These are phyloP conservation scores for Falcunculus frontatus DNA, from an alignment of 2,113 vertebrate species.

Conservation along the genomic window DNA sequence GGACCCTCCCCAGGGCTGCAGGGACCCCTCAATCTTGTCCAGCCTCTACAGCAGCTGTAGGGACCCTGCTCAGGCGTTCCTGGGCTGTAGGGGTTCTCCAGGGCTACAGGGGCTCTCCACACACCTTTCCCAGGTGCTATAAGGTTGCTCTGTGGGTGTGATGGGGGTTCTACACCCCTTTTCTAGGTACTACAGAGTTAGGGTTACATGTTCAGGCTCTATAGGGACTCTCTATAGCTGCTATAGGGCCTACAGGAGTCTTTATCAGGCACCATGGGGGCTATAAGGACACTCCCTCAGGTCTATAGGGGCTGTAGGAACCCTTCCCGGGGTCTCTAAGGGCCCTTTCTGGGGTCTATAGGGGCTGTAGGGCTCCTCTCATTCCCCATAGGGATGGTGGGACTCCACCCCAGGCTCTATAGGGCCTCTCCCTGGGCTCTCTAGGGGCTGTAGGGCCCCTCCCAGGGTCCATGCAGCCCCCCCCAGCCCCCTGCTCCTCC, in stretches of 20 bases:
- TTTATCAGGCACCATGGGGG: background rate
- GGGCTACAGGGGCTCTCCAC: background rate
- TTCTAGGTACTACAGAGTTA: accelerated
- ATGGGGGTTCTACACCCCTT: background rate
- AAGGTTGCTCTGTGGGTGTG: accelerated
- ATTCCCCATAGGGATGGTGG: too few relatives aligned
- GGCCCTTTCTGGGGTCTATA: background rate
- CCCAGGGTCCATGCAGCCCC: background rate
- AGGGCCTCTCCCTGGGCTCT: background rate
- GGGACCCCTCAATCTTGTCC: background rate
- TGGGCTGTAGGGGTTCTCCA: background rate
- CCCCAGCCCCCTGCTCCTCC: background rate
- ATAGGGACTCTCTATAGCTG: background rate
- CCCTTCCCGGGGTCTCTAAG: background rate
- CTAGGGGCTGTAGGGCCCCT: background rate
- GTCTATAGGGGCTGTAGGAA: background rate
- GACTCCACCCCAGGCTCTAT: too few relatives aligned
- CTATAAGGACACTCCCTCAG: too few relatives aligned
- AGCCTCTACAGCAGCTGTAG: accelerated
- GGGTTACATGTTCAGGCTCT: background rate
- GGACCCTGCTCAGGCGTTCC: too few relatives aligned
- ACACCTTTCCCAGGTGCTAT: background rate
- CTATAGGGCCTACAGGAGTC: accelerated
- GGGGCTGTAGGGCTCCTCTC: background rate
- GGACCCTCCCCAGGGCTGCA: background rate